These are phyloP conservation scores for Coreius guichenoti DNA, from an alignment of 2,797 vertebrate genomes.

Conservation along the genomic window DNA sequence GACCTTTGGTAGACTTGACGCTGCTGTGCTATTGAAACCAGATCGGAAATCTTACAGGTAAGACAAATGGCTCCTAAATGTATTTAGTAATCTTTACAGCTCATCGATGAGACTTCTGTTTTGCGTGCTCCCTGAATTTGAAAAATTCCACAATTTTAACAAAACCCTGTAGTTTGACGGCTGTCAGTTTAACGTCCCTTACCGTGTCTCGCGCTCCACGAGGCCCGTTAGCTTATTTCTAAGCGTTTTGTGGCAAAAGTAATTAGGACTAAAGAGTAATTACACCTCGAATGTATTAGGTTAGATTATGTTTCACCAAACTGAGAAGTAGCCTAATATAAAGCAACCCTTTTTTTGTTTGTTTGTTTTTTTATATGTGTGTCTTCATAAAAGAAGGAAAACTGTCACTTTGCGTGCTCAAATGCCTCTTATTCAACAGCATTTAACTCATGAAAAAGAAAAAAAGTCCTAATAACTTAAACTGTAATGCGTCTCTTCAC, in stretches of 20 bases:
- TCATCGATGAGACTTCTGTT: neutral
- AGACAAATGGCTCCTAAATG: neutral
- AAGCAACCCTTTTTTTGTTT: neutral
- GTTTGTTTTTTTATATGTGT: too few species aligned
- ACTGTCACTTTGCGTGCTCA: neutral
- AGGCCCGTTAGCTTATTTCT: neutral
- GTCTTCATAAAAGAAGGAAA: too few species aligned
- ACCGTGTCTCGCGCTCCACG: neutral
- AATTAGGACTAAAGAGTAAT: neutral
- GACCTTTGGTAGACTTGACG: constrained; percentile 20
- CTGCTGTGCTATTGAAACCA: neutral
- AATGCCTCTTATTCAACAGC: neutral
- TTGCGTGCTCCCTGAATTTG: neutral
- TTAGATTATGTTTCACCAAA: constrained; percentile 12
- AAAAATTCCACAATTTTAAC: neutral
- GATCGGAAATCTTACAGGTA: constrained; percentile 22
- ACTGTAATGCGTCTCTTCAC: neutral
- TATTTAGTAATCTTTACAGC: neutral
- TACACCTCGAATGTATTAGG: neutral
- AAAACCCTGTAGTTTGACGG: neutral
- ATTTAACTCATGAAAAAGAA: neutral
- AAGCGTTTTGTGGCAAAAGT: neutral
- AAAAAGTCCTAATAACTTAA: neutral
- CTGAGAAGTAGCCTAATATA: neutral
- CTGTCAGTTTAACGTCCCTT: neutral